Percentiles rank a stretch among this genome's conserved stretches.
Evolutionary conservation across 2,888 invertebrate species (phyloP).

Genomic region (Caenorhabditis panamensis): DNA sequence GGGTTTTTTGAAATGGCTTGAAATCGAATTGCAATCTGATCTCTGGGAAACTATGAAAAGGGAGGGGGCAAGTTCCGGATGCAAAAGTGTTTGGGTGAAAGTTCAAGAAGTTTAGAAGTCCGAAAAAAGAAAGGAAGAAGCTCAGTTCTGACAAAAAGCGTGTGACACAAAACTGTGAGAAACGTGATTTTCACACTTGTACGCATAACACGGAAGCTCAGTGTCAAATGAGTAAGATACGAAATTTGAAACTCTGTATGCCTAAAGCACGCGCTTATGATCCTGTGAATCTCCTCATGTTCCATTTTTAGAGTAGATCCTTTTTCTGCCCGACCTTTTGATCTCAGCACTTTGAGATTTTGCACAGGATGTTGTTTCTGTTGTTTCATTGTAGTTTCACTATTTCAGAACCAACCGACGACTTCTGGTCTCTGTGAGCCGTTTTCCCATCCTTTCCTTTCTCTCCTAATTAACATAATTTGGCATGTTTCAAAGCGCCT

Average conservation of each 20-base stretch:
- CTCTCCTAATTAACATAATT: conserved; percentile 50
- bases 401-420: too few relatives aligned
- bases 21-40: not conserved
- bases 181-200: too few relatives aligned
- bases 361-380: too few relatives aligned
- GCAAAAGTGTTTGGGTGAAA: not conserved
- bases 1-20: not conserved
- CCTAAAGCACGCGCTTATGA: not conserved
- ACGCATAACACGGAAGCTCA: not conserved
- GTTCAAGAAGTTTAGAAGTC: too few relatives aligned
- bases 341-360: not conserved
- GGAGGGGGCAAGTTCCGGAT: too few relatives aligned
- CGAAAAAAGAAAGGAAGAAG: too few relatives aligned
- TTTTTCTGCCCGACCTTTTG: not conserved
- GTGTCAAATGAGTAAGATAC: not conserved
- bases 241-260: not conserved
- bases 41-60: too few relatives aligned
- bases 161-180: too few relatives aligned
- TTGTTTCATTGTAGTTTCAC: too few relatives aligned
- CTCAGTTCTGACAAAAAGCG: too few relatives aligned
- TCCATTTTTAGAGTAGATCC: not conserved
- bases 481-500: conserved; percentile 36
- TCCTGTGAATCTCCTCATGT: not conserved
- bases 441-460: not conserved
- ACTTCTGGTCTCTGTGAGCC: not conserved